Evolutionary conservation across 2,888 invertebrate species (phyloP), one percentile per base, ranked within the genome.

Genomic region (Drosophila rellima): DNA sequence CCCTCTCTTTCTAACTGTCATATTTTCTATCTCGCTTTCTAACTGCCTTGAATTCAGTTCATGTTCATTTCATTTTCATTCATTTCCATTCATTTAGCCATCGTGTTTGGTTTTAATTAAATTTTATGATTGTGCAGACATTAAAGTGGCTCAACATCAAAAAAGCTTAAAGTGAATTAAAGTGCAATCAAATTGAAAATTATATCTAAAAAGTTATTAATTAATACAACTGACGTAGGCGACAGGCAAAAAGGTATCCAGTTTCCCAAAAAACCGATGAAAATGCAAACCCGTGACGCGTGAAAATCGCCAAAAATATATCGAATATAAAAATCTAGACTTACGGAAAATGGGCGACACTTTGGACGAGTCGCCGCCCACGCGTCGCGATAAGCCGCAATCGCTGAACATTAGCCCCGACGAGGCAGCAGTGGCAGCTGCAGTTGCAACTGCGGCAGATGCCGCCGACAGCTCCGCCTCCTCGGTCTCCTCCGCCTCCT

Each of bases 341-440:
- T 3, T 8, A 10, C 10, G n/a, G 26, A 47, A 47, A 74, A 91
- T 91, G 92, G 90, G 84, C 73, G 90, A 91, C 39, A 87, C 88
- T 33, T 74, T 88, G 68, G 86, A 91, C 42, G 52, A 78, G n/a
- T 64, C 80, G 50, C 65, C 69, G 42, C 60, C 68, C 40, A 63
- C 81, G 77, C 90, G 84, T 31, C 90, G 88, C 69, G 91, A 90
- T 55, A 92, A 92, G 59, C 92, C 92, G 23, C 91, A 91, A 73
- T 87, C 83, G 17, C 73, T 92, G 50, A 79, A 80, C 48, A 89
- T 90, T 63, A 73, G 76, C 20, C 74, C 81, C 20, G 80, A 67
- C 48, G 47, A 50, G 37, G 39, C 29, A 15, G 42, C 35, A 3
- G 39, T 23, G 15, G 42, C 29, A 3, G 35, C 26, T 5, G 42